phyloP scores from a whole-genome alignment of 92 coral and sea anemone genomes.

The Galaxea fascicularis region DNA sequence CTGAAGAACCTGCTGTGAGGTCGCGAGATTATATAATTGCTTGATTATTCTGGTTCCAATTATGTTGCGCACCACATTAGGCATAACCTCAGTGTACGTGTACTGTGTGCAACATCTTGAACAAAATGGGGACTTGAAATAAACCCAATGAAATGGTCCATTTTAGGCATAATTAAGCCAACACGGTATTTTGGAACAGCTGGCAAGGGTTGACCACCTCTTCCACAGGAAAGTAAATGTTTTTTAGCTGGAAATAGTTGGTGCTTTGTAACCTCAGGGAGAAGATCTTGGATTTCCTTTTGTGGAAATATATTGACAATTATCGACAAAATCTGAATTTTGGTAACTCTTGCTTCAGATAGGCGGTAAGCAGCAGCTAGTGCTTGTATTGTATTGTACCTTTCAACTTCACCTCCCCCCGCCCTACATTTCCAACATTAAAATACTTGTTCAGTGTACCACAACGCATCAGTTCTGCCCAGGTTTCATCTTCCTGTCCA shows the following conservation, averaged over 20 bases:
- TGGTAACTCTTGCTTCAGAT: slow-evolving; percentile 58
- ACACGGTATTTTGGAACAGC: slow-evolving; percentile 58
- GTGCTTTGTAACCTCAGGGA: slow-evolving; percentile 58
- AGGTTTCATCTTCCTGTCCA: slow-evolving; percentile 63
- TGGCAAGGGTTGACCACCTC: slow-evolving; percentile 59
- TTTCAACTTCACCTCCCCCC: slow-evolving; percentile 23
- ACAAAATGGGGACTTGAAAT: slow-evolving; percentile 58
- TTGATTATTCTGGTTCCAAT: slow-evolving; percentile 59
- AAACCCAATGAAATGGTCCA: slow-evolving; percentile 59
- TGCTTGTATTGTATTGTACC: slow-evolving; percentile 44
- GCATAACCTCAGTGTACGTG: slow-evolving; percentile 56
- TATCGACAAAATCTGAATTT: slow-evolving; percentile 66
- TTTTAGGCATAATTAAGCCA: slow-evolving; percentile 53
- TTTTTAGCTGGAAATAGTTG: slow-evolving; percentile 56
- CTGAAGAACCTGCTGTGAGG: slow-evolving; percentile 16
- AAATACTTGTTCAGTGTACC: slow-evolving; percentile 31
- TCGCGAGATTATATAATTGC: slow-evolving; percentile 40
- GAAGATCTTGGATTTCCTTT: slow-evolving; percentile 17
- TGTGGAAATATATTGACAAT: slow-evolving; percentile 49
- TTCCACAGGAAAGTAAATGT: slow-evolving; percentile 47
- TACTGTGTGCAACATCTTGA: slow-evolving; percentile 68
- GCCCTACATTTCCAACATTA: slow-evolving; percentile 12
- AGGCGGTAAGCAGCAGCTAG: slow-evolving; percentile 59
- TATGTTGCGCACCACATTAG: slow-evolving; percentile 59
- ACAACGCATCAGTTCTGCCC: slow-evolving; percentile 42